phyloP scores from a whole-genome alignment of 2,113 vertebrate species.

The sheep (Ovis aries) region ARS-UI_Ramb_v3.0 NC_056054.1:278356501-278357000 shows the following conservation, averaged over 20 bases:
- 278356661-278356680: neutral
- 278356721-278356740: neutral
- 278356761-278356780: neutral
- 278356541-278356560: neutral
- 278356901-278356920: neutral
- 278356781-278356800: neutral
- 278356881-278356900: slow-evolving; percentile 25
- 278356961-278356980: neutral
- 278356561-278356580: neutral
- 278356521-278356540: neutral
- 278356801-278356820: neutral
- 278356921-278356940: neutral
- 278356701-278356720: neutral
- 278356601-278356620: neutral
- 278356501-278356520: neutral
- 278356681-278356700: slow-evolving; percentile 27
- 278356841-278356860: neutral
- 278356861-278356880: neutral
- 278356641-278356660: neutral
- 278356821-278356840: neutral
- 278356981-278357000: neutral
- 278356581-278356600: neutral
- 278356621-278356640: neutral
- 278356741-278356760: neutral
- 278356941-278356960: neutral